phyloP scores from a whole-genome alignment of 2,888 invertebrate species.

The Amphipoea oculea region DNA sequence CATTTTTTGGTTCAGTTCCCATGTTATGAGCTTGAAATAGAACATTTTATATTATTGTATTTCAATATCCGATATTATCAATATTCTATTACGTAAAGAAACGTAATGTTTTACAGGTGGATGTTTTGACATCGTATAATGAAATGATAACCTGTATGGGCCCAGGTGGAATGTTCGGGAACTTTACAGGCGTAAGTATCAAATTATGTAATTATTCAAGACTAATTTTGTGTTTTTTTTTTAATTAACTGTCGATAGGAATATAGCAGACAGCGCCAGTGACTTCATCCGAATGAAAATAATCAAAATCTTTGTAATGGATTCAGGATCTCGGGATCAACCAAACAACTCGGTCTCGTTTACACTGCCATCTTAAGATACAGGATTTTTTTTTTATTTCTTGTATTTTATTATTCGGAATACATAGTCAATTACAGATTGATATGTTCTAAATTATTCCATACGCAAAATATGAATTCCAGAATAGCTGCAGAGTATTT shows the following conservation, averaged over 20 bases:
- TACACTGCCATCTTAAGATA: neutral
- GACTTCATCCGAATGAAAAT: neutral
- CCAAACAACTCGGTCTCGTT: neutral
- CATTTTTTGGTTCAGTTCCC: constrained; percentile 27
- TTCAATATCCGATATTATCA: constrained; percentile 14
- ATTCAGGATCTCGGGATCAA: neutral
- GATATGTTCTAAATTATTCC: no score
- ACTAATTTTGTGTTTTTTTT: neutral
- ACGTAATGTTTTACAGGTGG: constrained; percentile 76
- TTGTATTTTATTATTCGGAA: neutral
- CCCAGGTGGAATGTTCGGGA: constrained; percentile 89
- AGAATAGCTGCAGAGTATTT: neutral
- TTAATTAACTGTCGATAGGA: neutral
- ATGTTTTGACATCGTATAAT: constrained; percentile 86
- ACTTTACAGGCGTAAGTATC: constrained; percentile 84
- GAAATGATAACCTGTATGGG: constrained; percentile 90
- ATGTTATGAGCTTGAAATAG: constrained; percentile 30
- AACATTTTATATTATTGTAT: constrained; percentile 19
- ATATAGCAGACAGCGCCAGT: neutral
- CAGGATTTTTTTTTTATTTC: neutral
- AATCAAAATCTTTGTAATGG: neutral
- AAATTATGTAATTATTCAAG: neutral
- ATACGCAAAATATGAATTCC: neutral
- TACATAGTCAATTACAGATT: neutral
- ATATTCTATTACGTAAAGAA: neutral